A percentile compares a stretch with the other conserved stretches of the same genome.
Conservation (phyloP, 2,797 vertebrate genomes). For the Crocodylus rhombifer region DNA sequence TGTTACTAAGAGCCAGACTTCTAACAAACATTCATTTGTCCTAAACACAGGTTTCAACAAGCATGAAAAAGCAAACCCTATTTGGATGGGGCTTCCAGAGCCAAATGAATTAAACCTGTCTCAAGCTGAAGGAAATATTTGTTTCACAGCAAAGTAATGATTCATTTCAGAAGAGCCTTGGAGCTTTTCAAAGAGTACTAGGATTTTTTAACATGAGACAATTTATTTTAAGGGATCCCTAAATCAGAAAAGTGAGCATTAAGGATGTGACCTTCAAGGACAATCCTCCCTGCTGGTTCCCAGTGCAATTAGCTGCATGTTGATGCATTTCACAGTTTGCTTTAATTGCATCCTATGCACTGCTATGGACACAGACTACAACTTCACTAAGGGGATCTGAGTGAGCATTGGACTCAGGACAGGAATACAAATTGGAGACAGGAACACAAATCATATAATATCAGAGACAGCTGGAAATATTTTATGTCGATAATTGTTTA, state of each 20-base stretch:
- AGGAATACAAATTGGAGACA: background rate
- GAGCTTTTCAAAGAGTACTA: background rate
- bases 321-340: background rate
- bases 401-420: background rate
- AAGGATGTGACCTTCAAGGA: background rate
- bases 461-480: background rate
- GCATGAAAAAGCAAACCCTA: background rate
- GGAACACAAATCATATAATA: background rate
- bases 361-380: background rate
- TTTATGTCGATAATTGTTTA: background rate
- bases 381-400: background rate
- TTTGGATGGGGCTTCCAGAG: background rate
- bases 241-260: background rate
- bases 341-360: background rate
- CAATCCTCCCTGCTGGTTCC: background rate
- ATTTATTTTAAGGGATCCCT: no score
- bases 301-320: background rate
- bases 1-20: constrained; percentile 14
- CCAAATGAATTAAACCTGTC: background rate
- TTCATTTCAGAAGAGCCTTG: background rate
- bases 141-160: background rate
- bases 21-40: background rate
- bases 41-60: constrained; percentile 70
- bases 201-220: no score
- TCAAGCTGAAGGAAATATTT: background rate